Evolutionary conservation across 2,113 vertebrate genomes (phyloP).

Genomic region (Diadophis punctatus): DNA sequence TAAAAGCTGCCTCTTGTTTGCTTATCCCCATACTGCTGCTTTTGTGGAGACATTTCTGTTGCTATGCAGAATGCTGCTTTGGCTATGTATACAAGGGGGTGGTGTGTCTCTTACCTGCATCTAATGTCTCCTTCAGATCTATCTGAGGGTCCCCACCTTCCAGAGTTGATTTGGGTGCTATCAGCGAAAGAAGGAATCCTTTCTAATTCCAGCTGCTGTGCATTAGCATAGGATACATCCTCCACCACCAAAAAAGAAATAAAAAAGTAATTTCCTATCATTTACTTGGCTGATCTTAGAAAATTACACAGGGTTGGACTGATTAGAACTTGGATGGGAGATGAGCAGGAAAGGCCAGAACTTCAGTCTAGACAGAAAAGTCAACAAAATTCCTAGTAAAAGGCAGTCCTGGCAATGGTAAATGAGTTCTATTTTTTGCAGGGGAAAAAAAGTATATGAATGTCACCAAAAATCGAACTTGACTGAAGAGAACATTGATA

Average conservation of each 20-base stretch:
- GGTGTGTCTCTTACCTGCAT: background rate
- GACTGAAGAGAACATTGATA: background rate
- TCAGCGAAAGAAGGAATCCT: background rate
- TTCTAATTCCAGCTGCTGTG: background rate
- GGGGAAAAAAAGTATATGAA: background rate
- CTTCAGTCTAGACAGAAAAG: background rate
- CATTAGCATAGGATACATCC: background rate
- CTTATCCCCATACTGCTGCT: background rate
- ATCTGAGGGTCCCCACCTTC: background rate
- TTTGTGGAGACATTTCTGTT: background rate
- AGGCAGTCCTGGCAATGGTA: background rate
- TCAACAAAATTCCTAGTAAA: background rate
- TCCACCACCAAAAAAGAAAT: background rate
- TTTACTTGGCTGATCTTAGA: background rate
- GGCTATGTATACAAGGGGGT: background rate
- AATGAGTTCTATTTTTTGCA: background rate
- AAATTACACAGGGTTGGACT: background rate
- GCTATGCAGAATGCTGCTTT: background rate
- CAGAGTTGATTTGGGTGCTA: background rate
- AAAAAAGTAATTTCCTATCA: background rate
- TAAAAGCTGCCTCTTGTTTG: background rate
- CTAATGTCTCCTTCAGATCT: background rate
- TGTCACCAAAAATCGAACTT: background rate
- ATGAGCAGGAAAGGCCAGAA: background rate
- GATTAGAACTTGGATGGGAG: background rate